Evolutionary conservation across 2,113 vertebrate species (phyloP).

Genomic region (Spizaetus ornatus): DNA sequence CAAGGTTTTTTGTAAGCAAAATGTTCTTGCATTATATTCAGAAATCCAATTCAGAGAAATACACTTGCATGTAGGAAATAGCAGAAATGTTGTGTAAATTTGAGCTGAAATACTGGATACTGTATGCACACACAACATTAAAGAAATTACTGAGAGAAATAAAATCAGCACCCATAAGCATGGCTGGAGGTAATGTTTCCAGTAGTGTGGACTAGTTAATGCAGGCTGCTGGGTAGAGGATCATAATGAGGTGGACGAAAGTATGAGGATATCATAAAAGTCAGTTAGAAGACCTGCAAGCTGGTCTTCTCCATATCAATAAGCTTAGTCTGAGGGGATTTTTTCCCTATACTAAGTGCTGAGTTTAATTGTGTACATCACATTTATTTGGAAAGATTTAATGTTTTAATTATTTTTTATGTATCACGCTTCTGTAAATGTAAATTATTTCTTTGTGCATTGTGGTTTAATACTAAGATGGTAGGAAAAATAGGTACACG

Average conservation of each 20-base stretch:
- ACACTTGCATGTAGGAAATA: constrained; percentile 17
- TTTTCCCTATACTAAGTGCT: constrained; percentile 3
- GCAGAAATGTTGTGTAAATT: constrained; percentile 41
- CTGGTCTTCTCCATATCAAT: not conserved
- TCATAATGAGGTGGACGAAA: not conserved
- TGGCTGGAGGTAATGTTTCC: not conserved
- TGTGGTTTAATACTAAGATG: not conserved
- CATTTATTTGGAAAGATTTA: constrained; percentile 59
- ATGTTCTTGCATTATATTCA: constrained; percentile 53
- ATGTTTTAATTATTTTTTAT: constrained; percentile 65
- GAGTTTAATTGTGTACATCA: constrained; percentile 35
- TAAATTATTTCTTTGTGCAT: constrained; percentile 20
- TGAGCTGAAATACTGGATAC: constrained; percentile 30
- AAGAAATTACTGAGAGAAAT: constrained; percentile 39
- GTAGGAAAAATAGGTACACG: not conserved
- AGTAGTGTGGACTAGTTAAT: not conserved
- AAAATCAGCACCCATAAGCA: constrained; percentile 12
- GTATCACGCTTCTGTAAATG: not conserved
- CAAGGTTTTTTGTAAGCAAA: constrained; percentile 58
- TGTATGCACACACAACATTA: not conserved
- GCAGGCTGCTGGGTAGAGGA: not conserved
- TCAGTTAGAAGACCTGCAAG: not conserved
- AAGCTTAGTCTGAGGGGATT: not conserved
- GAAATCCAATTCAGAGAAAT: constrained; percentile 48
- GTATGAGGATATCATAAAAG: not conserved